Conservation (phyloP, 2,888 invertebrate genomes). For the Sepiola atlantica region DNA sequence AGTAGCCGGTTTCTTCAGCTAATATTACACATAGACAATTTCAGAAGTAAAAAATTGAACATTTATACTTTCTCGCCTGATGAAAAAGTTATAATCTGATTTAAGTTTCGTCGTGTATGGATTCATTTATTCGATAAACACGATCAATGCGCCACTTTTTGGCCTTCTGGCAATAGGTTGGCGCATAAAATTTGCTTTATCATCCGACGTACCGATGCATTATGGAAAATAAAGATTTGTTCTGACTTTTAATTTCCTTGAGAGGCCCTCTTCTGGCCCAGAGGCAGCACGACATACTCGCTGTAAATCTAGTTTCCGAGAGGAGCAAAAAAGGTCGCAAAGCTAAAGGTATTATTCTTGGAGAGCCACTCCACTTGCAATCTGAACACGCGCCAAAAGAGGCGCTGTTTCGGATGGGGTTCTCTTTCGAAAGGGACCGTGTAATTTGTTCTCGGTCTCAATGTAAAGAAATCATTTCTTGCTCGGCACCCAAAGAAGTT, state of each 20-base stretch:
- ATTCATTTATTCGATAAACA: neutral
- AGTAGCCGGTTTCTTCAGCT: too few species aligned
- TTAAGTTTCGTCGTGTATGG: neutral
- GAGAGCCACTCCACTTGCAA: neutral
- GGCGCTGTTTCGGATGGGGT: neutral
- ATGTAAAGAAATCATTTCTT: neutral
- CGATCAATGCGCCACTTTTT: neutral
- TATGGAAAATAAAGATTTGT: constrained; percentile 20
- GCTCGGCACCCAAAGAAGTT: neutral
- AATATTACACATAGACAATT: neutral
- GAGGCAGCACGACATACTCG: neutral
- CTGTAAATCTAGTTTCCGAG: constrained; percentile 24
- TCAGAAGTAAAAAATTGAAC: neutral
- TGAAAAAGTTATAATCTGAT: neutral
- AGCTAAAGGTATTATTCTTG: neutral
- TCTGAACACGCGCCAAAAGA: neutral
- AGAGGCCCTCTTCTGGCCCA: neutral
- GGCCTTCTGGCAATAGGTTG: constrained; percentile 15
- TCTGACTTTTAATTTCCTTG: constrained; percentile 10
- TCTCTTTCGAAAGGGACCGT: neutral
- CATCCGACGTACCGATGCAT: neutral
- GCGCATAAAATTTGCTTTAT: neutral
- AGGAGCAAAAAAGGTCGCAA: neutral
- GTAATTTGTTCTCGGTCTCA: neutral
- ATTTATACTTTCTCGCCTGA: neutral